These are phyloP conservation scores for Mizuhopecten yessoensis DNA, from an alignment of 1,140 invertebrate species.

Conservation along the genomic window DNA sequence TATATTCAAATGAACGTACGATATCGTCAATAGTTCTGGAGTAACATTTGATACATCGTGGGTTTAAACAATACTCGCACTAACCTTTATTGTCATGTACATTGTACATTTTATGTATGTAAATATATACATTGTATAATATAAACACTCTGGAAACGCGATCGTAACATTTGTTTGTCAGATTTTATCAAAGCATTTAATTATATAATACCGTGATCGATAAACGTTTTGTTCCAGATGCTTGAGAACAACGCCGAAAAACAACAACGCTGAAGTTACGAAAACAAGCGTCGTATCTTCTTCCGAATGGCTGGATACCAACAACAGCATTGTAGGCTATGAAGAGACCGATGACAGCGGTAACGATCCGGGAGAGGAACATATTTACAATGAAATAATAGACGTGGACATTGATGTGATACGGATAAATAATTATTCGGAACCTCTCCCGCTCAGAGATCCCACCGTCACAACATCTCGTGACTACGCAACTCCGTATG, in stretches of 20 bases:
- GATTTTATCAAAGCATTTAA: neutral
- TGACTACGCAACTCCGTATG: neutral
- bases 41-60: too few relatives aligned
- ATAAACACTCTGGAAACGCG: neutral
- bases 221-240: constrained; percentile 17
- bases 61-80: too few relatives aligned
- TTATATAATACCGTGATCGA: neutral
- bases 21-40: too few relatives aligned
- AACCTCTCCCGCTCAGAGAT: neutral
- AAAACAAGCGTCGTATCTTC: neutral
- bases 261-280: neutral
- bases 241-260: constrained; percentile 6
- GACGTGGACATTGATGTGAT: neutral
- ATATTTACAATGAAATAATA: neutral
- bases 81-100: too few relatives aligned
- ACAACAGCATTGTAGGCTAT: neutral
- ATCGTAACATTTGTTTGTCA: neutral
- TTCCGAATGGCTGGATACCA: constrained; percentile 13
- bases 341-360: constrained; percentile 30
- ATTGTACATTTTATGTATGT: too few relatives aligned
- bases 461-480: neutral
- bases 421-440: neutral
- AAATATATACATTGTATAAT: too few relatives aligned
- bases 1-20: too few relatives aligned
- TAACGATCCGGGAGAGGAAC: neutral